Base-by-base conservation (phyloP, 2,797 vertebrate species). In the Moxostoma hubbsi region DNA sequence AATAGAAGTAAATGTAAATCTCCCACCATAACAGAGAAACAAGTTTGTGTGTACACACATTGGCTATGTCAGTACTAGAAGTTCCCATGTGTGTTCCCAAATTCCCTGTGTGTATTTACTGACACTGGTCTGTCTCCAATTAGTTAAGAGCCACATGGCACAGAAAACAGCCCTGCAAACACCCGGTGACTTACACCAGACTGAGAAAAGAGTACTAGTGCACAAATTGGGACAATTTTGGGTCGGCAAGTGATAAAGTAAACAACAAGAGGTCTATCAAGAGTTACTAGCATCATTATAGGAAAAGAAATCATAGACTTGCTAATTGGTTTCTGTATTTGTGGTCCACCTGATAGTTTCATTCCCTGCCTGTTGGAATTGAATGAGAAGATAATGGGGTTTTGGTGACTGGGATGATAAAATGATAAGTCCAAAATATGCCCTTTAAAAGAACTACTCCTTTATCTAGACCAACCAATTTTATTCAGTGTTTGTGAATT, bases 271-370 rank as follows among this genome's bases (percentile, higher is more conserved):
- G 65, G 65, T 64, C 77, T 64, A 82, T 86, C 82, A 84, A 75
- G 66, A 78, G 81, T 85, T 85, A 85, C 83, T 83, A 78, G 58
- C 75, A 75, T 80, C 81, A 75, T 83, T 81, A 85, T 83, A 79
- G 78, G 64, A 82, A 81, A 82, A 86, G 65, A 81, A 81, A 73
- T 81, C 85, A 86, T 66, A 82, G 67, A 75, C 62, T 58, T 79
- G 85, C 85, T 86, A 86, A 86, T 86, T 86, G 81, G 77, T 70
- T 77, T 75, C 62, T 62, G 75, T 86, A 83, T 86, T 86, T 84
- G 85, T 57, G 57, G 63, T 55, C 70, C 54, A 49, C 9, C 10
- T 58, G 43, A 71, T 73, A 71, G 55, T 13, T 82, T 82, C 15
- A 15, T 72, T 82, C 58, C 62, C 80, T 82, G 75, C 61, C 36